Conservation (phyloP, 2,113 vertebrate genomes). For the Numenius arquata region DNA sequence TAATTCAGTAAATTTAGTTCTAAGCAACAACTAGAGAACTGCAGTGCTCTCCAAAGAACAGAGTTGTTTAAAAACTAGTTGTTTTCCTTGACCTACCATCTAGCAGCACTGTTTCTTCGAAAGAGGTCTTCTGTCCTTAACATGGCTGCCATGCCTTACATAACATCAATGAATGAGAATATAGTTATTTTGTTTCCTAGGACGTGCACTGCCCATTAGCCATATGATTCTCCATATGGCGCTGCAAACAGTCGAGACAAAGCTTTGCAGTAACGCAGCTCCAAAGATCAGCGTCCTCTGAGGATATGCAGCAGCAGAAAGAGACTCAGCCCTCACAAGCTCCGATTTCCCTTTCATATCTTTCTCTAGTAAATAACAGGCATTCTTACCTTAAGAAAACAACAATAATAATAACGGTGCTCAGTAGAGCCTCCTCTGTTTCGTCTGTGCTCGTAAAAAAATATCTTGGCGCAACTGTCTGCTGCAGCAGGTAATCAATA, state of each 20-base stretch:
- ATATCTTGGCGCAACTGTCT: background rate
- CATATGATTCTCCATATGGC: background rate
- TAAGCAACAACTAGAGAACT: background rate
- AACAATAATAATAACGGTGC: background rate
- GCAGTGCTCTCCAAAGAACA: background rate
- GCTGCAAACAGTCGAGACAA: background rate
- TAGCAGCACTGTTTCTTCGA: conserved; percentile 32
- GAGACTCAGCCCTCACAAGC: background rate
- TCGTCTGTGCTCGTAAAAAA: background rate
- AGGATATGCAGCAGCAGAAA: background rate
- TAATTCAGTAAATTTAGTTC: background rate
- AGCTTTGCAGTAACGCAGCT: background rate
- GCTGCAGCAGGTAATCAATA: conserved; percentile 55
- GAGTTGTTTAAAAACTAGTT: background rate
- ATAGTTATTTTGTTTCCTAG: background rate
- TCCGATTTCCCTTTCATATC: background rate
- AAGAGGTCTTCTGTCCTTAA: conserved; percentile 36
- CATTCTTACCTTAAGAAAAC: conserved; percentile 42
- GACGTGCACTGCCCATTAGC: background rate
- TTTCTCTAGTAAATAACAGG: background rate
- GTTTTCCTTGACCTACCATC: background rate
- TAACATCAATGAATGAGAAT: conserved; percentile 37
- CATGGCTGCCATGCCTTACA: conserved; percentile 61
- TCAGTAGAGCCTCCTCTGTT: conserved; percentile 15
- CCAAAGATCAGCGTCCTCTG: background rate